A percentile compares a stretch with the other conserved stretches of the same genome.
These are phyloP conservation scores for Gastrophryne carolinensis DNA, from an alignment of 2,797 vertebrate genomes.

Conservation along the genomic window DNA sequence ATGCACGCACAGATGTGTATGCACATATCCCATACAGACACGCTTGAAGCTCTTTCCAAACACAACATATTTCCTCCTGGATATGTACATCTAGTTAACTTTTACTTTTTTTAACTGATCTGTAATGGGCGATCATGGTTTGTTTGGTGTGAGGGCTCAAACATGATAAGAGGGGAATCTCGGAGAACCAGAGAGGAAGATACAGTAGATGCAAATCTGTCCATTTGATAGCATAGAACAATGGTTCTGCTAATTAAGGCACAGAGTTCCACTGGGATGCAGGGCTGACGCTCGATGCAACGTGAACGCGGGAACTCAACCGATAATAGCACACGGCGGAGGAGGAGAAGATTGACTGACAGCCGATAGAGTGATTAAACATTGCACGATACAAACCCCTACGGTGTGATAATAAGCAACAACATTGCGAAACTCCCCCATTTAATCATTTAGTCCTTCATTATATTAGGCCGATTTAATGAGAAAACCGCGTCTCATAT, in stretches of 20 bases:
- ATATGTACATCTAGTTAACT: too few species aligned
- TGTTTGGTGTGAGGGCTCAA: too few species aligned
- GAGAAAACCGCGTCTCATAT: neutral
- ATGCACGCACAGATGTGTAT: too few species aligned
- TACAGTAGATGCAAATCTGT: neutral
- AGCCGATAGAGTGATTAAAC: neutral
- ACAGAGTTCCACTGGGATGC: neutral
- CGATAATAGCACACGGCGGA: neutral
- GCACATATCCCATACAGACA: too few species aligned
- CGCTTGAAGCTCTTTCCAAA: too few species aligned
- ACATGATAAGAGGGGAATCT: too few species aligned
- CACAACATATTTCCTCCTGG: too few species aligned
- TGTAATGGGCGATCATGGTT: too few species aligned
- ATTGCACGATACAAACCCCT: neutral
- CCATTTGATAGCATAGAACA: slow-evolving; percentile 8
- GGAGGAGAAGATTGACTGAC: slow-evolving; percentile 12
- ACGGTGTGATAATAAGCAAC: neutral
- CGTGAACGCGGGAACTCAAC: neutral
- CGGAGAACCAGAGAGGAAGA: neutral
- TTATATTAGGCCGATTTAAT: neutral
- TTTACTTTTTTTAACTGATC: too few species aligned
- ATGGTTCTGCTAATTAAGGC: slow-evolving; percentile 15
- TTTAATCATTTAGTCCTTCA: neutral
- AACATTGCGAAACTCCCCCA: neutral
- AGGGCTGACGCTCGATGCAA: neutral